A percentile compares a stretch with the other conserved stretches of the same genome.
Evolutionary conservation across 2,888 invertebrate genomes (phyloP).

Genomic region (Ophioninae sp.): DNA sequence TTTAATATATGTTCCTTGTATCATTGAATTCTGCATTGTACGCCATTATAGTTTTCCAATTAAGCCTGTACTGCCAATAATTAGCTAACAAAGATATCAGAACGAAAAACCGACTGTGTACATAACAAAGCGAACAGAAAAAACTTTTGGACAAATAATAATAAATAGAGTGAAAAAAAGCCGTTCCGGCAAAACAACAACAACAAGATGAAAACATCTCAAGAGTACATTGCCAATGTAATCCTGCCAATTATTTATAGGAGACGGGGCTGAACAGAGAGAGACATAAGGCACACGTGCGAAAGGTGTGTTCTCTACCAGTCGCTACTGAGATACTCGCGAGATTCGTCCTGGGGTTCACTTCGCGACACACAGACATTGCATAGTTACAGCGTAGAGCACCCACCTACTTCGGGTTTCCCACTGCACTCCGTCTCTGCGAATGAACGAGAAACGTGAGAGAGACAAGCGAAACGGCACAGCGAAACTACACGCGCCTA

Average conservation of each 20-base stretch:
- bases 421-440: constrained; percentile 77
- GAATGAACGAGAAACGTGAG: constrained; percentile 67
- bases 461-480: constrained; percentile 65
- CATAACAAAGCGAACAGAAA: constrained; percentile 1
- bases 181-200: constrained; percentile 51
- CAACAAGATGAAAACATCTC: constrained; percentile 67
- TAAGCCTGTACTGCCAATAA: not conserved
- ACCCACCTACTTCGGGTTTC: constrained; percentile 79
- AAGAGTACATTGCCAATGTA: constrained; percentile 77
- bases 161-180: constrained; percentile 47
- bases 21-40: constrained; percentile 15
- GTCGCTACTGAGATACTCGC: constrained; percentile 78
- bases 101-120: not conserved
- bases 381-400: constrained; percentile 80
- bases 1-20: constrained; percentile 16
- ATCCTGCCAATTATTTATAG: constrained; percentile 81
- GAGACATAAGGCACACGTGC: constrained; percentile 72
- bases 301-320: constrained; percentile 71
- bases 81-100: not conserved
- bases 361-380: constrained; percentile 76
- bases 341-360: constrained; percentile 80
- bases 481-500: constrained; percentile 71
- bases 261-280: constrained; percentile 80
- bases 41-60: not conserved
- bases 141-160: constrained; percentile 29